Evolutionary conservation across 2,797 vertebrate species (phyloP), one percentile per base, ranked within the genome.

Genomic region (Micrastur ruficollis): DNA sequence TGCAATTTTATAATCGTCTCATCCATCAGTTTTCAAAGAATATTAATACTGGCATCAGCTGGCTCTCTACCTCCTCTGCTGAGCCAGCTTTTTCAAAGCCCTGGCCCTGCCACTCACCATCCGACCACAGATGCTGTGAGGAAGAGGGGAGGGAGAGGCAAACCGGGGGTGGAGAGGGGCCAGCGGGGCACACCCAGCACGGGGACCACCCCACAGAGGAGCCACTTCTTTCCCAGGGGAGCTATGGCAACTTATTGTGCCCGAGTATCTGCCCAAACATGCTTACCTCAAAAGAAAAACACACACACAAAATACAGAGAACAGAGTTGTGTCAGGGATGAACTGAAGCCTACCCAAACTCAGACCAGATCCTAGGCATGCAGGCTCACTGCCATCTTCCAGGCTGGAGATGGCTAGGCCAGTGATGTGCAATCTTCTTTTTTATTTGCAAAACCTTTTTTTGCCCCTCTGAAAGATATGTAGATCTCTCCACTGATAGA

Each of bases 21-120:
- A 97, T 96, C 95, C 90, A 97, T 97, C 95, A 97, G 16, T 94
- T 97, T 75, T 93, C 93, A 95, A 97, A 95, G 95, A 96, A 79
- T 95, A 96, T 96, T 97, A 97, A 97, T 93, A 95, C 83, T 89
- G 92, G 95, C 96, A 96, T 92, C 87, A 93, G 93, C 81, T 96
- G 95, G 92, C 94, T 92, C 86, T 86, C 90, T 63, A 68, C 58
- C 71, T 90, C 88, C 87, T 93, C 66, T 95, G 95, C 93, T 97
- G 93, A 97, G 84, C 72, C 94, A 97, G 96, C 93, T 93, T 93
- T 96, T 90, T 75, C 13, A 1, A 74, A 86, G 68, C 71, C 78
- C 72, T 92, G 82, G 84, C 78, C 75, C 81, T 85, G 70, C 59
- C 74, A 74, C 89, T 86, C 58, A 72, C 68, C 59, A 81, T 76